Evolutionary conservation across 2,888 invertebrate genomes (phyloP).

Genomic region (Sepiola atlantica): DNA sequence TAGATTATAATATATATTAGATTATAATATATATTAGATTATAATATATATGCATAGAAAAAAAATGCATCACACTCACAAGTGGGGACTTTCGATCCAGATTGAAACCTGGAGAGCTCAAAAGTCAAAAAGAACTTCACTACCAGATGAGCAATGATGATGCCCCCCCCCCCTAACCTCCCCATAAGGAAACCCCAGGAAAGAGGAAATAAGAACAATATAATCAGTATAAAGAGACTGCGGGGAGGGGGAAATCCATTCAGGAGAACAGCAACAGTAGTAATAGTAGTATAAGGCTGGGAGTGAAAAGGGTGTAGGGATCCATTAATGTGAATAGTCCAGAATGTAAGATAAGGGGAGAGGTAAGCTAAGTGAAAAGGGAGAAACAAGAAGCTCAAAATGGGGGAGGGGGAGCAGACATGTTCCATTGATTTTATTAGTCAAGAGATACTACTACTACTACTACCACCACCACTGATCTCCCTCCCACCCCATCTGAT

Average conservation of each 20-base stretch:
- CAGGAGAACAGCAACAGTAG: background rate
- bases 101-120: no score
- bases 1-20: no score
- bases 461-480: background rate
- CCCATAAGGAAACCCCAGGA: background rate
- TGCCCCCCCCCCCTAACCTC: background rate
- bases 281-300: background rate
- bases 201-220: background rate
- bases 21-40: no score
- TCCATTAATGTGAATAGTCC: background rate
- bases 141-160: background rate
- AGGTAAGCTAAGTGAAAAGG: background rate
- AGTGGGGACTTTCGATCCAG: no score
- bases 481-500: background rate
- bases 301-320: background rate
- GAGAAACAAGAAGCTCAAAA: background rate
- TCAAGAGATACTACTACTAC: no score
- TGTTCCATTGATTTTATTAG: constrained; percentile 4
- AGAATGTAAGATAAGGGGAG: background rate
- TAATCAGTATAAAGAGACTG: background rate
- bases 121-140: background rate
- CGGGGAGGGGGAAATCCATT: background rate
- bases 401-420: background rate
- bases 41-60: no score
- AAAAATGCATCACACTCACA: no score